Base-by-base conservation (phyloP, 2,888 invertebrate species). In the Pyrocoelia pectoralis region DNA sequence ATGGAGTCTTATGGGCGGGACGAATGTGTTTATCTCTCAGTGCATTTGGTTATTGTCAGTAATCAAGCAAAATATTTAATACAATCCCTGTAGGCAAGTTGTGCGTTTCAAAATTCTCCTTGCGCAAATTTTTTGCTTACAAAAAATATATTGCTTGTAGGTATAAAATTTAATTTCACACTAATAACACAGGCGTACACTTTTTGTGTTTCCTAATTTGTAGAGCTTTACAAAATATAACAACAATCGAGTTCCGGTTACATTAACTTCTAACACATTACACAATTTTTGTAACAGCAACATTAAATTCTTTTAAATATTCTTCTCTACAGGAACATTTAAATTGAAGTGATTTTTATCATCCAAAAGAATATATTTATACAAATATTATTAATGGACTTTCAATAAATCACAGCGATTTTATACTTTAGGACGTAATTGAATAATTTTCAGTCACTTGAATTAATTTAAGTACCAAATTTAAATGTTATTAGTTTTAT, bases 401-500 rank as follows among this genome's bases (percentile, higher is more conserved):
- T 53, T 28, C 62, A 43, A 53, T 33, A 62, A 61, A 62, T 62
- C 62, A 62, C 62, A 62, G 62, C 19, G 53, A 19, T 54, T 61
- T 62, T 54, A 62, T 53, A 57, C 18, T 50, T 56, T 29, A 53
- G 52, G 55, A 56, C 55, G 58, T 55, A 13, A 49, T 38, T 13
- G 43, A 46, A 43, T n/a, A 56, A 54, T 53, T 57, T 57, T 54
- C 57, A 63, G 58, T 52, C 63, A 63, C 63, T 63, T 54, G 57
- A 59, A 55, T 63, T 55, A 55, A 58, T 58, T 63, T 28, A 19
- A 63, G 63, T 55, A 50, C 38, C 29, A 55, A 63, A 63, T 63
- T 63, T 58, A 58, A 63, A 58, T 63, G 58, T 58, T 58, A 58
- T 63, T 63, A 56, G 55, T 58, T 58, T 63, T 63, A 55, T 61